Evolutionary conservation across 2,888 invertebrate genomes (phyloP).

Genomic region (Alloplasta piceator): DNA sequence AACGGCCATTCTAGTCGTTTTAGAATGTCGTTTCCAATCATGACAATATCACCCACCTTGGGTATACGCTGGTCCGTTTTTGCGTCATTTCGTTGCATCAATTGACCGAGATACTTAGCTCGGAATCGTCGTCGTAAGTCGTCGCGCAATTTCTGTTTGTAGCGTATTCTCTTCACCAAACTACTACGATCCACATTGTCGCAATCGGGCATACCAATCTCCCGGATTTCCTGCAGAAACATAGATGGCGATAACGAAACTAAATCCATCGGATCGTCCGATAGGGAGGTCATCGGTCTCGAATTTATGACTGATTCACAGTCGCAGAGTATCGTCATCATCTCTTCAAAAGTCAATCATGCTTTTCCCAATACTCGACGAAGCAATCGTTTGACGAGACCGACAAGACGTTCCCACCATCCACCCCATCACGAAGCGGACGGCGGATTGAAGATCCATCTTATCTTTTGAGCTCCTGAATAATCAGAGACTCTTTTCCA

Average conservation of each 20-base stretch:
- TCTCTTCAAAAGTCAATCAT: slow-evolving; percentile 65
- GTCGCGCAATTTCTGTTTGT: slow-evolving; percentile 33
- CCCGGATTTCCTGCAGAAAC: slow-evolving; percentile 63
- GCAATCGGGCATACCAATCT: slow-evolving; percentile 53
- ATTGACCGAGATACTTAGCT: no score
- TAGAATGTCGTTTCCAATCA: slow-evolving; percentile 64
- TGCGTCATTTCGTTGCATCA: no score
- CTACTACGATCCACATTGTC: slow-evolving; percentile 30
- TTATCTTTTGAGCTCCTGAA: slow-evolving; percentile 2
- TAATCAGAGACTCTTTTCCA: no score
- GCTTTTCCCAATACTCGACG: slow-evolving; percentile 13
- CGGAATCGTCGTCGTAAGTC: slow-evolving; percentile 53
- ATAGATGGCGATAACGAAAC: slow-evolving; percentile 61
- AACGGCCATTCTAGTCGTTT: slow-evolving; percentile 68
- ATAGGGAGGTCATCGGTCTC: slow-evolving; percentile 24
- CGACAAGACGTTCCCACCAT: slow-evolving; percentile 32
- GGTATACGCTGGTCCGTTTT: background rate
- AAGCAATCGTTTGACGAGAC: slow-evolving; percentile 7
- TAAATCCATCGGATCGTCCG: slow-evolving; percentile 63
- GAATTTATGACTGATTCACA: slow-evolving; percentile 39
- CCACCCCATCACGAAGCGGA: slow-evolving; percentile 28
- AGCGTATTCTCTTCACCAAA: slow-evolving; percentile 14
- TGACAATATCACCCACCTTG: slow-evolving; percentile 61
- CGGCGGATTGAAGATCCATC: slow-evolving; percentile 29
- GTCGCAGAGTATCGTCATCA: slow-evolving; percentile 24